Base-by-base conservation (phyloP, 1,140 invertebrate genomes). In the Sarcophaga bullata region DNA sequence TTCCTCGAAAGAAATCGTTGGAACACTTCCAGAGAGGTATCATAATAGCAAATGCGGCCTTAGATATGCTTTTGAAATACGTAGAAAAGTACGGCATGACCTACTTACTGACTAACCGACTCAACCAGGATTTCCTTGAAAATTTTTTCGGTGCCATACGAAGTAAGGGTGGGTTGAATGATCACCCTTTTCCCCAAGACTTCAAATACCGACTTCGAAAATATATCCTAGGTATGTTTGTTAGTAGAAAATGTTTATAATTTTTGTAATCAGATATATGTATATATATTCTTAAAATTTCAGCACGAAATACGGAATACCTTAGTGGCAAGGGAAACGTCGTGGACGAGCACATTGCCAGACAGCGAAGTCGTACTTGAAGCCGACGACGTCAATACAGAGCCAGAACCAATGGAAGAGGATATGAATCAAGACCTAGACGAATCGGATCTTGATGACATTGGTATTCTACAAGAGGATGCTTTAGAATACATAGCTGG, bases 121-220 rank as follows among this genome's bases (percentile, higher is more conserved):
- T 84, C 7, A 82, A 75, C 11, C 80, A 82, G 15, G 83, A 81
- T 58, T 76, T 84, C n/a, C 15, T 83, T 10, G 75, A 82, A 80
- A 50, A 81, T 37, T 84, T 84, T 81, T 84, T 84, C 82, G 82
- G 83, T 10, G 73, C 82, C 10, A 73, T 85, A 50, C n/a, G 80
- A 11, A 72, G 73, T 13, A 81, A 50, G n/a, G n/a, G n/a, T n/a
- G 72, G 73, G n/a, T 50, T 80, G 9, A 76, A 82, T 78, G 81
- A 76, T 78, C 81, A 83, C 17, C 47, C 73, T 15, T 49, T 47
- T 3, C 73, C 73, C 3, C 15, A 76, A 17, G 73, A 76, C 4
- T 76, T 76, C 25, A 76, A 49, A 76, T 76, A 49, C 49, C 4
- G 73, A n/a, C 3, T 76, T 0, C 10, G 73, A 0, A 76, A 76